phyloP scores from a whole-genome alignment of 2,888 invertebrate species.

The Tetranychus piercei region DNA sequence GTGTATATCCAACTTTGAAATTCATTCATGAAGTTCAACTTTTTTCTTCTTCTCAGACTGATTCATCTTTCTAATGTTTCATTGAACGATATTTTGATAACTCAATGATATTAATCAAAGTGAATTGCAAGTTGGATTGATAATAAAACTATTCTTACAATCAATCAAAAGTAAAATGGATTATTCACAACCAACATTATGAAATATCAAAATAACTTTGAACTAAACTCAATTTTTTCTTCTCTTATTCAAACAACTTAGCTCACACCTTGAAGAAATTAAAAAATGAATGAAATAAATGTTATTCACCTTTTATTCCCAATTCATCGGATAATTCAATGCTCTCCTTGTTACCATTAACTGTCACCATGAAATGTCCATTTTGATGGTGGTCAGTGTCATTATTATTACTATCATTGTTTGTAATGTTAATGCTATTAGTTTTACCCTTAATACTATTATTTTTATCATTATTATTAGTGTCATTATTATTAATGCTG shows the following conservation, averaged over 20 bases:
- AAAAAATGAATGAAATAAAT: background rate
- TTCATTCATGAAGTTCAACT: too few species aligned
- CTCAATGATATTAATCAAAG: too few species aligned
- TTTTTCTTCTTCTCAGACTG: too few species aligned
- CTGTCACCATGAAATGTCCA: background rate
- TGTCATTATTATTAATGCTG: background rate
- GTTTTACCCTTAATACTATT: background rate
- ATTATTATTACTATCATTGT: background rate
- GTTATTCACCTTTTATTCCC: background rate
- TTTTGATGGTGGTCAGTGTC: background rate
- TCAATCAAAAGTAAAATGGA: too few species aligned
- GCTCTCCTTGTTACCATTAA: background rate
- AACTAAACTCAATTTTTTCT: too few species aligned
- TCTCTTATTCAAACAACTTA: background rate
- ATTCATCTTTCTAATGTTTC: too few species aligned
- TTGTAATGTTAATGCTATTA: background rate
- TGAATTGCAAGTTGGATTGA: too few species aligned
- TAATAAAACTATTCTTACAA: too few species aligned
- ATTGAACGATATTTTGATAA: too few species aligned
- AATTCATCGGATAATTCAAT: background rate
- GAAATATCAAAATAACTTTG: too few species aligned
- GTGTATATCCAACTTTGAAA: too few species aligned
- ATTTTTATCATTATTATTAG: background rate
- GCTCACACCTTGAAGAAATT: background rate
- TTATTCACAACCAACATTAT: too few species aligned